Evolutionary conservation across 2,888 invertebrate genomes (phyloP).

Genomic region (Peribatodes rhomboidaria): DNA sequence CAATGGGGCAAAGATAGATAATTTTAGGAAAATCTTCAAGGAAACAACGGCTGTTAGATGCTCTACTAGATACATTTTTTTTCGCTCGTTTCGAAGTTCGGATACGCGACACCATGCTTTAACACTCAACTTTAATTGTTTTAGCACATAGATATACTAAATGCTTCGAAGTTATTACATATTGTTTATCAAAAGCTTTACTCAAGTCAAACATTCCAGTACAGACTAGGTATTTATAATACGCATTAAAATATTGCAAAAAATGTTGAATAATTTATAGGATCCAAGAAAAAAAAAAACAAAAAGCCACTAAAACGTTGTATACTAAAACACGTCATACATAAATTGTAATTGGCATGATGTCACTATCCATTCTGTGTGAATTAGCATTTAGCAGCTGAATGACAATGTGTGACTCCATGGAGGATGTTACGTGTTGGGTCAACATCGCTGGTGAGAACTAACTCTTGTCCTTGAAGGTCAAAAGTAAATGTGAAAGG

Average conservation of each 20-base stretch:
- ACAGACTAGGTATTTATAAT: background rate
- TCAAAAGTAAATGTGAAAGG: constrained; percentile 5
- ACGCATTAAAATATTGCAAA: background rate
- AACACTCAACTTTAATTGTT: constrained; percentile 12
- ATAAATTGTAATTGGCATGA: constrained; percentile 56
- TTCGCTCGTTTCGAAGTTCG: too few relatives aligned
- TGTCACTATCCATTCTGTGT: constrained; percentile 52
- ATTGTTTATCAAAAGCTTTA: constrained; percentile 11
- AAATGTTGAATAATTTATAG: constrained; percentile 15
- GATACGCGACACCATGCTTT: too few relatives aligned
- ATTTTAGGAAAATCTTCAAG: too few relatives aligned
- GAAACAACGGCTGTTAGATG: too few relatives aligned
- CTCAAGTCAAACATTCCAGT: constrained; percentile 1
- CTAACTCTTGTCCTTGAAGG: constrained; percentile 8
- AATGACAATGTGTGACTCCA: constrained; percentile 49
- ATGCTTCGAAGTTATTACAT: background rate
- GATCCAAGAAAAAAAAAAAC: constrained; percentile 8
- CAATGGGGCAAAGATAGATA: too few relatives aligned
- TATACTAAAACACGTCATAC: constrained; percentile 42
- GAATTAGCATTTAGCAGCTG: constrained; percentile 50
- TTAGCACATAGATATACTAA: constrained; percentile 17
- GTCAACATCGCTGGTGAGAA: constrained; percentile 19
- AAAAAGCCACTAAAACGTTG: constrained; percentile 33
- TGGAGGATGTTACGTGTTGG: constrained; percentile 32
- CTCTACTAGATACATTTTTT: too few relatives aligned